These are phyloP conservation scores for Erythrolamprus reginae DNA, from an alignment of 2,113 vertebrate species.

Conservation along the genomic window DNA sequence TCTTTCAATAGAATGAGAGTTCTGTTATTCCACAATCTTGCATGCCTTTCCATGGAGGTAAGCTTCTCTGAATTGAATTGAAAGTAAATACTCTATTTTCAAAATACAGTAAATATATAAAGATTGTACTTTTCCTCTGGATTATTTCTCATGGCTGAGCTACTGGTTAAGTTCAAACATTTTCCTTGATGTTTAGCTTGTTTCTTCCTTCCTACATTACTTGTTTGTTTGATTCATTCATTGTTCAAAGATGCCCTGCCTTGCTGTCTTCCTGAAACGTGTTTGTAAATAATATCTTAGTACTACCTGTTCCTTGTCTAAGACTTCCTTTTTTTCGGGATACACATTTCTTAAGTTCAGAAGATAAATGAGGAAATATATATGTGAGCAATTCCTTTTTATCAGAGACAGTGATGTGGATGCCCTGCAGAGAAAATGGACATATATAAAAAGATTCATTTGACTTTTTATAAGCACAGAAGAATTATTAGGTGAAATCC, in stretches of 20 bases:
- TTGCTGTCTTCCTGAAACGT: neutral
- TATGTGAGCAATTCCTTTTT: neutral
- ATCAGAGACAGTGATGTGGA: neutral
- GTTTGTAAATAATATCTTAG: neutral
- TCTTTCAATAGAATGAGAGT: neutral
- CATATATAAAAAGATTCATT: neutral
- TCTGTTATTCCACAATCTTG: neutral
- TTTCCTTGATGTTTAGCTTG: neutral
- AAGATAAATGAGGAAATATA: neutral
- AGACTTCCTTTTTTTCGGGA: neutral
- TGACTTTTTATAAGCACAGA: neutral
- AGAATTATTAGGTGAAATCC: neutral
- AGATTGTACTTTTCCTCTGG: neutral
- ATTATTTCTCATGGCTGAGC: neutral
- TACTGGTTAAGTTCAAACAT: neutral
- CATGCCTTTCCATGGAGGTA: neutral
- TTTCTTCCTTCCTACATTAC: neutral
- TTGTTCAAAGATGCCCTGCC: neutral
- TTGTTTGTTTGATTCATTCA: neutral
- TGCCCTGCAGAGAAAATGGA: neutral
- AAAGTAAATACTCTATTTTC: neutral
- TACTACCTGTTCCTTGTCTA: neutral
- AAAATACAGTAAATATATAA: neutral
- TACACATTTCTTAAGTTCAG: neutral
- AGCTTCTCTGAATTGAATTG: neutral